These are phyloP conservation scores for Orycteropus afer DNA, from an alignment of 2,113 vertebrate genomes.

Conservation along the genomic window DNA sequence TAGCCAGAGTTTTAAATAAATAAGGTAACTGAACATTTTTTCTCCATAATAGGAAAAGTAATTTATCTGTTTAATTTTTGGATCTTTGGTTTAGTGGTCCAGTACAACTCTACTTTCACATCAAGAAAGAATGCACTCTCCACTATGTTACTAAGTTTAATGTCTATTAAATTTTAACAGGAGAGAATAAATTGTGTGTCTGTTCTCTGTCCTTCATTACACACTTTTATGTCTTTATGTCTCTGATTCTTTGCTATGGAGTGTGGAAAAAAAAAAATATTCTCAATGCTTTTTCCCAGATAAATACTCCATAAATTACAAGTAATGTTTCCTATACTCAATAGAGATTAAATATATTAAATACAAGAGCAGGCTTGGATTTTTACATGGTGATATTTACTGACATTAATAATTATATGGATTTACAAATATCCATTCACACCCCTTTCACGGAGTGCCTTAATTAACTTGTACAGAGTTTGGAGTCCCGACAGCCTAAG, in stretches of 20 bases:
- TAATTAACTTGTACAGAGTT: conserved; percentile 84
- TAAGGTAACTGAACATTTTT: conserved; percentile 27
- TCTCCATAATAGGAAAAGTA: conserved; percentile 45
- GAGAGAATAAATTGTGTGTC: conserved; percentile 79
- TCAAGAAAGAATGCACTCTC: conserved; percentile 41
- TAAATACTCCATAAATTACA: conserved; percentile 84
- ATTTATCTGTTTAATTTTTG: conserved; percentile 25
- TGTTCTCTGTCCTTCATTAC: conserved; percentile 80
- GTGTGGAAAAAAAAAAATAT: conserved; percentile 75
- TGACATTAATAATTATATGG: conserved; percentile 78
- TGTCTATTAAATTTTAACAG: conserved; percentile 79
- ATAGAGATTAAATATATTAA: conserved; percentile 74
- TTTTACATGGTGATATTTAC: conserved; percentile 77
- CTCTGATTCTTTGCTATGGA: conserved; percentile 72
- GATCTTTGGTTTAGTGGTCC: conserved; percentile 11
- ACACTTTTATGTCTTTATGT: conserved; percentile 78
- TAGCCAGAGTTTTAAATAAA: conserved; percentile 21
- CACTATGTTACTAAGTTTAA: conserved; percentile 77
- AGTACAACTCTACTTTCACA: conserved; percentile 40
- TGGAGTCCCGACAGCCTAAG: conserved; percentile 80
- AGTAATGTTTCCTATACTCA: conserved; percentile 76
- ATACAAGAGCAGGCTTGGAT: conserved; percentile 56
- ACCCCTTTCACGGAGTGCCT: conserved; percentile 57
- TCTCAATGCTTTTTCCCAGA: conserved; percentile 79
- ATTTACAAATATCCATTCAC: conserved; percentile 68